These are phyloP conservation scores for Corythornis leucogaster DNA, from an alignment of 2,797 vertebrate species.

Conservation along the genomic window DNA sequence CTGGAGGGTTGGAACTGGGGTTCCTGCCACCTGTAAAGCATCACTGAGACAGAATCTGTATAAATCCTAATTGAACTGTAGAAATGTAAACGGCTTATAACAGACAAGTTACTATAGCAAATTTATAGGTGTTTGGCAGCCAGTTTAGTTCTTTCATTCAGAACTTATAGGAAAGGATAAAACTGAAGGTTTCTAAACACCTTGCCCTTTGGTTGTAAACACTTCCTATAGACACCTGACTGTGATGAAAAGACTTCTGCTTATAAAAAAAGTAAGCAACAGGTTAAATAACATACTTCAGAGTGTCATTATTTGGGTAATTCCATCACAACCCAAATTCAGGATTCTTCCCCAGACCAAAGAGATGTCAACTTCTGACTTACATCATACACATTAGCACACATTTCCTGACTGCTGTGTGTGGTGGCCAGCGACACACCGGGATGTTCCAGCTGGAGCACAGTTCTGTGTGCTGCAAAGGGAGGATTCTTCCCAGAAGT, in stretches of 20 bases:
- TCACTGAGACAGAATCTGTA: not conserved
- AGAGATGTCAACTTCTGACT: not conserved
- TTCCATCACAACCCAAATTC: not conserved
- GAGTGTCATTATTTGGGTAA: not conserved
- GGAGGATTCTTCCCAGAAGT: not conserved
- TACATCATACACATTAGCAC: not conserved
- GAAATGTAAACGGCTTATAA: not conserved
- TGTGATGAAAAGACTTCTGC: not conserved
- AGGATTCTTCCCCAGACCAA: not conserved
- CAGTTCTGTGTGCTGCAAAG: not conserved
- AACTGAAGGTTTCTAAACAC: not conserved
- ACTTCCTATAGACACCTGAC: not conserved
- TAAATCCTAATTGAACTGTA: rapidly evolving
- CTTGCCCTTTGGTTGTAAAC: not conserved
- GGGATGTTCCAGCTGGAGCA: not conserved
- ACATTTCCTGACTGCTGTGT: not conserved
- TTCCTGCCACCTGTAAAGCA: not conserved
- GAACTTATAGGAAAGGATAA: not conserved
- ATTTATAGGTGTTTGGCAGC: not conserved
- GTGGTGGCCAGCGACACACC: not conserved
- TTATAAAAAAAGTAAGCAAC: not conserved
- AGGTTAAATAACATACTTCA: not conserved
- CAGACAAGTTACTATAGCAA: not conserved
- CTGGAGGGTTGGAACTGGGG: not conserved
- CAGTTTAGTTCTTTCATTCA: not conserved